Conservation (phyloP, 1,140 invertebrate genomes). For the Stegodyphus dumicola region DNA sequence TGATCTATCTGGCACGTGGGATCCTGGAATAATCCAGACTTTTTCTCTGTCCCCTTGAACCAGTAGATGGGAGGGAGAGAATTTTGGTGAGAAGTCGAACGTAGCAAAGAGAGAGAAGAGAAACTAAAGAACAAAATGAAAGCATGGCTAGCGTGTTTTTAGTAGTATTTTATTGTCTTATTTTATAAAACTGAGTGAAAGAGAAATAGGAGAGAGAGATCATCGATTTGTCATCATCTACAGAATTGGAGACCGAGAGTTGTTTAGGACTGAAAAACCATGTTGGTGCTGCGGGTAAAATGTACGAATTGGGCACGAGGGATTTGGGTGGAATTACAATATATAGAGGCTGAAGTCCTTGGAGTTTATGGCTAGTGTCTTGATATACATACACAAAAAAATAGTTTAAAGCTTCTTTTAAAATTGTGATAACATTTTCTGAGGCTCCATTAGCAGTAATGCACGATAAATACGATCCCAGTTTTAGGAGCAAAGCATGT, state of each 20-base stretch:
- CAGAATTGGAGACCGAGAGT: neutral
- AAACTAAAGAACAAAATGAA: neutral
- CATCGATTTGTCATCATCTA: slow-evolving; percentile 36
- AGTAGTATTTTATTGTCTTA: slow-evolving; percentile 16
- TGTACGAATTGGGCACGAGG: neutral
- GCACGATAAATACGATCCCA: too few species aligned
- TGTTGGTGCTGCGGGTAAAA: neutral
- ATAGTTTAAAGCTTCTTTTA: too few species aligned
- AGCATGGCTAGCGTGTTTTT: neutral
- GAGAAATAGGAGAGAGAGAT: neutral
- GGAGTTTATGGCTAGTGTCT: too few species aligned
- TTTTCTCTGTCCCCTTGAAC: neutral
- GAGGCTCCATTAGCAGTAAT: too few species aligned
- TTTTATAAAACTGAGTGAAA: slow-evolving; percentile 16
- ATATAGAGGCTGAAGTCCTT: neutral
- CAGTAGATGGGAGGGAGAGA: too few species aligned
- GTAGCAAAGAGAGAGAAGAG: neutral
- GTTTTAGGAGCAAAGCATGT: too few species aligned
- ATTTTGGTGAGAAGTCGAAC: neutral
- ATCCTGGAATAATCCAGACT: slow-evolving; percentile 7
- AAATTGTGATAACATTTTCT: too few species aligned
- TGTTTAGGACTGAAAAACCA: slow-evolving; percentile 27
- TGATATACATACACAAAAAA: too few species aligned
- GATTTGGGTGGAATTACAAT: slow-evolving; percentile 11
- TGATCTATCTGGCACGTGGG: slow-evolving; percentile 33